A percentile compares a stretch with the other conserved stretches of the same genome.
Conservation (phyloP, 64 coral and sea anemone genomes). For the Orbicella faveolata region DNA sequence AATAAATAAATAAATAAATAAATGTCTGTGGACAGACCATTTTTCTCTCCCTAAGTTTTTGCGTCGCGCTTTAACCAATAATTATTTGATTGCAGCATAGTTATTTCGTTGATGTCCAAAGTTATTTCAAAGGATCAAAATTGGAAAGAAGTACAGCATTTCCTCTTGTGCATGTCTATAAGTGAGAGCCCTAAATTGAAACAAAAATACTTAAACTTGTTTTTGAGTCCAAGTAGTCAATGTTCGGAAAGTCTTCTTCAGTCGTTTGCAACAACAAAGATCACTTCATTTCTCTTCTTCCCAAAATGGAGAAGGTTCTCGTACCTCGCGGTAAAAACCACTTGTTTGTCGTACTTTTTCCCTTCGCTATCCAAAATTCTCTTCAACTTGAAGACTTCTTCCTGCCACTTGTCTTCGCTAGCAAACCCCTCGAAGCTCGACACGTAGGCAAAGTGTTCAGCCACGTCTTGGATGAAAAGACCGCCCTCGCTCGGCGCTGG, state of each 20-base stretch:
- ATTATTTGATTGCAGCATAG: too few species aligned
- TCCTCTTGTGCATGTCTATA: too few species aligned
- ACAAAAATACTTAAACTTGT: too few species aligned
- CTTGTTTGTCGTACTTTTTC: conserved; percentile 42
- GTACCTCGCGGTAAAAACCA: conserved; percentile 60
- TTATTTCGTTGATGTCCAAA: too few species aligned
- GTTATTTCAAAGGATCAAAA: too few species aligned
- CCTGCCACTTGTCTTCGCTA: conserved; percentile 30
- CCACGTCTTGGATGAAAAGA: conserved; percentile 78
- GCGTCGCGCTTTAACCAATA: too few species aligned
- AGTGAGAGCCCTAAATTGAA: too few species aligned
- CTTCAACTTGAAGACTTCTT: conserved; percentile 22
- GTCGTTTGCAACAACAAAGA: conserved; percentile 14
- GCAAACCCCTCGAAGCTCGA: conserved; percentile 57
- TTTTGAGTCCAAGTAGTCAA: too few species aligned
- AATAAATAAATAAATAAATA: too few species aligned
- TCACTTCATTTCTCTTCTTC: conserved; percentile 75
- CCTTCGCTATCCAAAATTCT: conserved; percentile 68
- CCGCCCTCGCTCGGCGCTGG: conserved; percentile 67
- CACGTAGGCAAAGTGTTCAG: conserved; percentile 82
- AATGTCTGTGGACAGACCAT: too few species aligned
- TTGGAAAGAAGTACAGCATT: too few species aligned
- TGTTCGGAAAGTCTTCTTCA: background rate
- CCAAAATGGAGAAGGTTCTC: conserved; percentile 60
- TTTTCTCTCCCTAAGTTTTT: too few species aligned